Percentiles rank a stretch among this genome's conserved stretches.
Evolutionary conservation across 2,113 vertebrate species (phyloP).

Genomic region (Malurus elegans): DNA sequence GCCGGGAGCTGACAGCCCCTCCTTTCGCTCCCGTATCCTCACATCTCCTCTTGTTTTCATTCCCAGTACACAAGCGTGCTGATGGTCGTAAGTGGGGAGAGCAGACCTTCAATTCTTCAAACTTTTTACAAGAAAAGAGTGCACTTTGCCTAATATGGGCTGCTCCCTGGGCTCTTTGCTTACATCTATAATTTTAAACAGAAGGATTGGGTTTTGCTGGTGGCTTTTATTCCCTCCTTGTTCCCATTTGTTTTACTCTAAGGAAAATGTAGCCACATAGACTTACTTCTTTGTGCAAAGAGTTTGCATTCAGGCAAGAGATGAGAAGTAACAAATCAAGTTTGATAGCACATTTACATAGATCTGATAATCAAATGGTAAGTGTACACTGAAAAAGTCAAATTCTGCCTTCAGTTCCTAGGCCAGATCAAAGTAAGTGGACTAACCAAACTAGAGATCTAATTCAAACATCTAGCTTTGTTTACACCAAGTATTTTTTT

Average conservation of each 20-base stretch:
- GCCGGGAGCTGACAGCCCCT: not conserved
- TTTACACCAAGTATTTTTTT: not conserved
- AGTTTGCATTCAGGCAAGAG: not conserved
- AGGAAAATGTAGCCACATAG: not conserved
- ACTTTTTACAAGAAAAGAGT: slow-evolving; percentile 76
- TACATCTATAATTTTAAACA: slow-evolving; percentile 72
- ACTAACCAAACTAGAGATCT: not conserved
- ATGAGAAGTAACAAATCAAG: not conserved
- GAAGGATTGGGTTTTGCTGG: slow-evolving; percentile 55
- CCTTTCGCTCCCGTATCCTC: not conserved
- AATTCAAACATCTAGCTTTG: not conserved
- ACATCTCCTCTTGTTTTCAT: slow-evolving; percentile 62
- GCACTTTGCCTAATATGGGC: slow-evolving; percentile 76
- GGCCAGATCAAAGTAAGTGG: not conserved
- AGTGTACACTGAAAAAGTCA: not conserved
- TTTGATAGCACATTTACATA: not conserved
- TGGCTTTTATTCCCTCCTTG: slow-evolving; percentile 37
- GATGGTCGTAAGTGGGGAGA: slow-evolving; percentile 27
- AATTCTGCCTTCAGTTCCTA: not conserved
- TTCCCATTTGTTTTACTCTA: slow-evolving; percentile 35
- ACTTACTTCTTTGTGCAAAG: not conserved
- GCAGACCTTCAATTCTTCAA: slow-evolving; percentile 64
- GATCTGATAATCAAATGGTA: not conserved
- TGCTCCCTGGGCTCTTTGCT: slow-evolving; percentile 64
- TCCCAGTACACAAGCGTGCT: slow-evolving; percentile 22